phyloP scores from a whole-genome alignment of 2,113 vertebrate species.

The Pampusana beccarii region DNA sequence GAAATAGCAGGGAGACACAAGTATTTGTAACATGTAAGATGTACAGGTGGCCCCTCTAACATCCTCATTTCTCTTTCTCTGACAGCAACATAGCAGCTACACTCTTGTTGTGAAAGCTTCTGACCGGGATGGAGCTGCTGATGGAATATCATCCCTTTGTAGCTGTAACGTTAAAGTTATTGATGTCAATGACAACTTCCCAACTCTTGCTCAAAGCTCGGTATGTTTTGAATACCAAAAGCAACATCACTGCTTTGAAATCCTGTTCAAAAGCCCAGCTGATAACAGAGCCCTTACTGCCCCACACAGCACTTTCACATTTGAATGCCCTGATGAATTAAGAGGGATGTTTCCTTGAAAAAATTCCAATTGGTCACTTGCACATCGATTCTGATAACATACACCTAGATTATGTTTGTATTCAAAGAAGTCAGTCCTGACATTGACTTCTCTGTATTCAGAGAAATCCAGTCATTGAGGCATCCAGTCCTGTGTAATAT shows the following conservation, averaged over 20 bases:
- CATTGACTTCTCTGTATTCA: neutral
- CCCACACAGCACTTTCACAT: neutral
- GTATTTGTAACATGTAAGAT: neutral
- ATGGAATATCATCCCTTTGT: constrained; percentile 77
- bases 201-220: constrained; percentile 79
- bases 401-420: neutral
- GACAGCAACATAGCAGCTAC: constrained; percentile 81
- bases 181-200: constrained; percentile 95
- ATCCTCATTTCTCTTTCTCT: neutral
- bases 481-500: neutral
- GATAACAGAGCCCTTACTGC: neutral
- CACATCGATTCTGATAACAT: neutral
- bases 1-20: neutral
- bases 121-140: constrained; percentile 78
- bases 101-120: constrained; percentile 79
- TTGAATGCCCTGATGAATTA: neutral
- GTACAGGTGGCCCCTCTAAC: neutral
- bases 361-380: fast-evolving
- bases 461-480: neutral
- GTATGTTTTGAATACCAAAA: constrained; percentile 74
- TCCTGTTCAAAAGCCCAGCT: fast-evolving
- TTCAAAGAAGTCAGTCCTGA: neutral
- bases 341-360: neutral
- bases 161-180: constrained; percentile 78
- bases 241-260: neutral